A percentile compares a stretch with the other conserved stretches of the same genome.
Conservation (phyloP, 2,113 vertebrate genomes). For the Passer montanus region DNA sequence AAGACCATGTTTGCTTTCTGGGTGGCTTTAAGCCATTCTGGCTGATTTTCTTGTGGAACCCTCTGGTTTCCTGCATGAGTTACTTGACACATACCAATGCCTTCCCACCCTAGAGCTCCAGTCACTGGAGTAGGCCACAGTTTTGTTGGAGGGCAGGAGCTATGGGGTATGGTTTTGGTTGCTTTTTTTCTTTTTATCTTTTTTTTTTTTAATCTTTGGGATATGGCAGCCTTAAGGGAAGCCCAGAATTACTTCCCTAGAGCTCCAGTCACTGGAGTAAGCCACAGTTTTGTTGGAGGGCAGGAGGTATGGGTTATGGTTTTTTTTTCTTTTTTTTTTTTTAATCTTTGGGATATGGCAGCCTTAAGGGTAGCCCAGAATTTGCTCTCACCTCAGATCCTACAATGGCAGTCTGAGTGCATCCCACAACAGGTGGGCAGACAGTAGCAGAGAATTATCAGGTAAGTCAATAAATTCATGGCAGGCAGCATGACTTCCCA, state of each 20-base stretch:
- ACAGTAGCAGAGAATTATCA: neutral
- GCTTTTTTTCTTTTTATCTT: too few species aligned
- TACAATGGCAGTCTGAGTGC: neutral
- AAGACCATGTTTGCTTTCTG: neutral
- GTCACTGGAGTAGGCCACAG: neutral
- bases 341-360: neutral
- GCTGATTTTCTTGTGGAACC: neutral
- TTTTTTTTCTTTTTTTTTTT: neutral
- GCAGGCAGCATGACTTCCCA: neutral
- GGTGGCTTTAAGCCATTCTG: neutral
- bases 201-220: neutral
- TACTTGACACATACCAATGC: fast-evolving
- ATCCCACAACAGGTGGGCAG: neutral
- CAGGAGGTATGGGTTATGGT: fast-evolving
- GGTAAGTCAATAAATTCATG: neutral
- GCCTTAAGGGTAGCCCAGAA: neutral
- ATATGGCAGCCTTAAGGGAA: neutral
- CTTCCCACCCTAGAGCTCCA: neutral
- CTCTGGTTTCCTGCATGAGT: neutral
- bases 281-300: neutral
- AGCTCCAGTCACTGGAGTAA: neutral
- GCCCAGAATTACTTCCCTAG: neutral
- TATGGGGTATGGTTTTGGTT: fast-evolving
- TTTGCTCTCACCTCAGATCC: neutral
- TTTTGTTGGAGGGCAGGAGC: neutral